Evolutionary conservation across 2,888 invertebrate species (phyloP).

Genomic region (Protonemura montana): DNA sequence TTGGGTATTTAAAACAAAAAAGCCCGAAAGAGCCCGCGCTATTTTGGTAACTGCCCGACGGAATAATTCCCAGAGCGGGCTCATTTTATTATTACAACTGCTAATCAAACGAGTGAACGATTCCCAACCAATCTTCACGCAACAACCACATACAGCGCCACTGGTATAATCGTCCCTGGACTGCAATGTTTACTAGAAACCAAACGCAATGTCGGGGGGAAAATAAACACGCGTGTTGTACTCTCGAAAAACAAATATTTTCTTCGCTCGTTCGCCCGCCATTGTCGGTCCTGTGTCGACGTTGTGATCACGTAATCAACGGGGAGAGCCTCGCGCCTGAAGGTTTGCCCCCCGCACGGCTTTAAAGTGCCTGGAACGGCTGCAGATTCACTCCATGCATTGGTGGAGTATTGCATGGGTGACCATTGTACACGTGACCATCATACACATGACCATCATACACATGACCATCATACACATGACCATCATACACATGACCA

Average conservation of each 20-base stretch:
- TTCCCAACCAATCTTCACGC: background rate
- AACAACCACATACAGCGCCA: background rate
- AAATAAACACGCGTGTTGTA: background rate
- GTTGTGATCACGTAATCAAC: background rate
- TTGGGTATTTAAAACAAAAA: no score
- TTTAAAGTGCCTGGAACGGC: background rate
- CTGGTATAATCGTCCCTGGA: background rate
- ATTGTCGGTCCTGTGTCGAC: background rate
- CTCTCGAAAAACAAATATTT: background rate
- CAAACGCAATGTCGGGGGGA: background rate
- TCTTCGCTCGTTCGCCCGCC: background rate
- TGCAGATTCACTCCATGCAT: background rate
- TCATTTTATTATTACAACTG: no score
- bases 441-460: no score
- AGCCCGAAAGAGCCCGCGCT: no score
- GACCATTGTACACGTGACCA: no score
- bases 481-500: no score
- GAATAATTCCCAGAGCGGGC: no score
- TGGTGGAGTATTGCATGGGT: no score
- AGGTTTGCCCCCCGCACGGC: no score
- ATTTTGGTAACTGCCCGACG: no score
- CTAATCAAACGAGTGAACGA: background rate
- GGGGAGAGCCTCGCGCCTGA: background rate
- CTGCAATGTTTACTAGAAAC: background rate
- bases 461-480: no score